Percentiles rank a stretch among this genome's conserved stretches.
Evolutionary conservation across 2,113 vertebrate genomes (phyloP).

Genomic region (Panthera tigris): DNA sequence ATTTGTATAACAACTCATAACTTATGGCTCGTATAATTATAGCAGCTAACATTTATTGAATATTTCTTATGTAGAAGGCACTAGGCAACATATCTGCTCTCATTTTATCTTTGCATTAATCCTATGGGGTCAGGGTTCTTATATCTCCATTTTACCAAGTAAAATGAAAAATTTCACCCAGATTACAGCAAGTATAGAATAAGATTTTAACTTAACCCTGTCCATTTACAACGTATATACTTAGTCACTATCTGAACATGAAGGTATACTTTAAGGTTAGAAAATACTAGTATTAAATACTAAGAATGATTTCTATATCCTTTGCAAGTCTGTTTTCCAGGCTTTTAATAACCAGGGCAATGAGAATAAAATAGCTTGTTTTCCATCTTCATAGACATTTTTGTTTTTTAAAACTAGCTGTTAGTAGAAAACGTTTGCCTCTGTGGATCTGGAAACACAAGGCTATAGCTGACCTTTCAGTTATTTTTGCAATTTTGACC

Average conservation of each 20-base stretch:
- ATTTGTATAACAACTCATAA: neutral
- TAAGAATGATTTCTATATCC: neutral
- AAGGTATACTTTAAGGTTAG: conserved; percentile 3
- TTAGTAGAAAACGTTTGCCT: conserved; percentile 4
- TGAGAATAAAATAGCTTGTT: neutral
- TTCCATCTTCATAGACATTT: conserved; percentile 34
- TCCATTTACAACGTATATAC: neutral
- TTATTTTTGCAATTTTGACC: conserved; percentile 62
- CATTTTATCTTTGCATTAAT: neutral
- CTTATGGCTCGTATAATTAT: neutral
- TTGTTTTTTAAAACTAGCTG: conserved; percentile 12
- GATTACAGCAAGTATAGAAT: neutral
- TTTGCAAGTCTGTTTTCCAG: conserved; percentile 16
- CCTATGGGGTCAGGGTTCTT: neutral
- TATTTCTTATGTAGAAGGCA: neutral
- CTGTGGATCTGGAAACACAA: conserved; percentile 31
- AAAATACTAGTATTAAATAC: conserved; percentile 58
- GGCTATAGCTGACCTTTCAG: conserved; percentile 38
- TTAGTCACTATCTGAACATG: neutral
- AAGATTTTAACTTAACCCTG: neutral
- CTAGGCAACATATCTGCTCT: neutral
- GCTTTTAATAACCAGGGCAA: conserved; percentile 9
- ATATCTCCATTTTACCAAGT: neutral
- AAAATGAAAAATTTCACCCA: neutral
- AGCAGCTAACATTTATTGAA: neutral